A percentile compares a stretch with the other conserved stretches of the same genome.
phyloP scores from a whole-genome alignment of 2,888 invertebrate species.

The Drosophila emarginata region DNA sequence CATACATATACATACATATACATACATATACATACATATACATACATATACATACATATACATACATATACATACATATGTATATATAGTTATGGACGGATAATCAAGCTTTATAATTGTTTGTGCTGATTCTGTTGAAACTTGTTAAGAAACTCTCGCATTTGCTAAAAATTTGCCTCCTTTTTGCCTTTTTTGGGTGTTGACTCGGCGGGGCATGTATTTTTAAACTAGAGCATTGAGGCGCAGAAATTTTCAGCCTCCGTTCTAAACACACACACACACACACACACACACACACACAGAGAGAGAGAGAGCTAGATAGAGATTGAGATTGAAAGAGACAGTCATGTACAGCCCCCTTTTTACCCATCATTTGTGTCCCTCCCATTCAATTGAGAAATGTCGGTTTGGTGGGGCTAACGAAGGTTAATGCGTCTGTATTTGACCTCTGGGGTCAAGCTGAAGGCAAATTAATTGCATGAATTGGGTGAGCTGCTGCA shows the following conservation, averaged over 20 bases:
- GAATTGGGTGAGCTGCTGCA: slow-evolving; percentile 52
- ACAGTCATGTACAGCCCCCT: not conserved
- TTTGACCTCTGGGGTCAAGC: slow-evolving; percentile 79
- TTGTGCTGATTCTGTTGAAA: not conserved
- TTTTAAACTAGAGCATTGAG: slow-evolving; percentile 25
- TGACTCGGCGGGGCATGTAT: slow-evolving; percentile 21
- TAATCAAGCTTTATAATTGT: too few species aligned
- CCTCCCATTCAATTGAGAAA: slow-evolving; percentile 55
- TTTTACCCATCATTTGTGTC: not conserved
- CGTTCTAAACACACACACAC: not conserved
- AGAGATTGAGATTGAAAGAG: not conserved
- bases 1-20: too few species aligned
- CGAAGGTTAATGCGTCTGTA: slow-evolving; percentile 81
- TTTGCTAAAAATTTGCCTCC: not conserved
- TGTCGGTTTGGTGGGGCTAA: slow-evolving; percentile 69
- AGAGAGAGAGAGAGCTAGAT: not conserved
- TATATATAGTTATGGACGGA: too few species aligned
- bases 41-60: too few species aligned
- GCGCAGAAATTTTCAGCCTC: slow-evolving; percentile 18
- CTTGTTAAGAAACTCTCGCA: not conserved
- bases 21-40: too few species aligned
- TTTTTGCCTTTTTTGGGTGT: slow-evolving; percentile 19
- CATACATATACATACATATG: too few species aligned
- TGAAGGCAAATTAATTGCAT: slow-evolving; percentile 71
- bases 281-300: not conserved